Conservation (phyloP, 1,140 invertebrate genomes). For the Teleopsis dalmanni region DNA sequence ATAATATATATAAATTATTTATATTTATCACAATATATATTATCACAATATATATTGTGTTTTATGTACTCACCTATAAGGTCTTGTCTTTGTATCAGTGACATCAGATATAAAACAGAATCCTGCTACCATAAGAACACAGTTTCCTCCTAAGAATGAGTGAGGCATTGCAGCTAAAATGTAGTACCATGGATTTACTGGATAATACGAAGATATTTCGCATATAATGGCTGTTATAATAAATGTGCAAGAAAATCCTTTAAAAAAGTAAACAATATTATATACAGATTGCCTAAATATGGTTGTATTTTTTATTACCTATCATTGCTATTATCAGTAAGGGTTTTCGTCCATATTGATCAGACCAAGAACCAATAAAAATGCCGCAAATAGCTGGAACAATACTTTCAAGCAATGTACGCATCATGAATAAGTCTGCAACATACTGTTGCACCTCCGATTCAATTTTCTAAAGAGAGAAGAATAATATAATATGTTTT, state of each 20-base stretch:
- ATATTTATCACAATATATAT: no score
- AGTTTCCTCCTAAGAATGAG: slow-evolving; percentile 53
- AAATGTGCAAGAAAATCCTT: slow-evolving; percentile 34
- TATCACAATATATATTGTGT: no score
- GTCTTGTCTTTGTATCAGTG: slow-evolving; percentile 48
- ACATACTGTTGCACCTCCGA: slow-evolving; percentile 55
- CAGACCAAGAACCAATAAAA: slow-evolving; percentile 66
- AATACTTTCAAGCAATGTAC: slow-evolving; percentile 53
- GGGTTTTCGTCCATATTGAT: slow-evolving; percentile 63
- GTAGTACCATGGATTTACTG: slow-evolving; percentile 53
- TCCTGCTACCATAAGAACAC: slow-evolving; percentile 51
- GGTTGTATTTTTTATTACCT: slow-evolving; percentile 37
- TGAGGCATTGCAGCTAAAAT: slow-evolving; percentile 51
- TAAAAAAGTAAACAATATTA: background rate
- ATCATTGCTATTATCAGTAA: slow-evolving; percentile 50
- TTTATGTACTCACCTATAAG: slow-evolving; percentile 35
- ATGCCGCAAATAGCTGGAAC: slow-evolving; percentile 55
- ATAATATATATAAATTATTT: no score
- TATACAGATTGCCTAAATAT: background rate
- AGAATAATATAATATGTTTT: no score
- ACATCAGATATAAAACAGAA: slow-evolving; percentile 59
- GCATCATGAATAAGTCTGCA: slow-evolving; percentile 51
- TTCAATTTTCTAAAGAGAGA: slow-evolving; percentile 49
- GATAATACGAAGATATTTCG: slow-evolving; percentile 32
- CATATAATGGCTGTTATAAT: slow-evolving; percentile 30